These are phyloP conservation scores for Bombyx huttoni DNA, from an alignment of 2,888 invertebrate genomes.

Conservation along the genomic window DNA sequence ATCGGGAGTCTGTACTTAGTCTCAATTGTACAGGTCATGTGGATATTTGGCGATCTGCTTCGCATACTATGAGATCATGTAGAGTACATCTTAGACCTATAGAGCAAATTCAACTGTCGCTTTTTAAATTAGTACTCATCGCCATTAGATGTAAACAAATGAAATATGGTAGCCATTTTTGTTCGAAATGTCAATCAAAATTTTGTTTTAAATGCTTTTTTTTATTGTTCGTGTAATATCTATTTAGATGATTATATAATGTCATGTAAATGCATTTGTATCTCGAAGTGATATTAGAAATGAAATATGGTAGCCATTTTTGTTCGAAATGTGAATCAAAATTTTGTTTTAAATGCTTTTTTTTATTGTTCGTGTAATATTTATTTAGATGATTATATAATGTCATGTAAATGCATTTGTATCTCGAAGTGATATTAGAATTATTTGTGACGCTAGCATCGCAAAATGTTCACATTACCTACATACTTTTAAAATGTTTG, in stretches of 20 bases:
- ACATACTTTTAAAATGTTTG: constrained; percentile 35
- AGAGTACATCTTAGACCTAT: constrained; percentile 39
- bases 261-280: constrained; percentile 30
- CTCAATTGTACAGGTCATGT: constrained; percentile 69
- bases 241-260: constrained; percentile 22
- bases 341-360: constrained; percentile 42
- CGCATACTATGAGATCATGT: constrained; percentile 42
- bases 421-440: constrained; percentile 24
- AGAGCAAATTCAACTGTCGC: constrained; percentile 35
- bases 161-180: constrained; percentile 61
- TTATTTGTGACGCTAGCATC: constrained; percentile 61
- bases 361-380: constrained; percentile 31
- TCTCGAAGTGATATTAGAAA: constrained; percentile 30
- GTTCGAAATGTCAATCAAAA: constrained; percentile 26
- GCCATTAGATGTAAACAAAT: constrained; percentile 49
- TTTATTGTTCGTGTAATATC: constrained; percentile 31
- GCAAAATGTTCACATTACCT: constrained; percentile 74
- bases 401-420: constrained; percentile 29
- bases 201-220: constrained; percentile 44
- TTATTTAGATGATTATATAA: constrained; percentile 22
- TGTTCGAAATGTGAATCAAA: constrained; percentile 26
- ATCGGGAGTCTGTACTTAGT: constrained; percentile 52
- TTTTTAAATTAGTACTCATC: constrained; percentile 32
- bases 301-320: constrained; percentile 63
- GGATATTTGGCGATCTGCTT: constrained; percentile 71